Evolutionary conservation across 2,888 invertebrate genomes (phyloP).

Genomic region (Cremastinae sp.): DNA sequence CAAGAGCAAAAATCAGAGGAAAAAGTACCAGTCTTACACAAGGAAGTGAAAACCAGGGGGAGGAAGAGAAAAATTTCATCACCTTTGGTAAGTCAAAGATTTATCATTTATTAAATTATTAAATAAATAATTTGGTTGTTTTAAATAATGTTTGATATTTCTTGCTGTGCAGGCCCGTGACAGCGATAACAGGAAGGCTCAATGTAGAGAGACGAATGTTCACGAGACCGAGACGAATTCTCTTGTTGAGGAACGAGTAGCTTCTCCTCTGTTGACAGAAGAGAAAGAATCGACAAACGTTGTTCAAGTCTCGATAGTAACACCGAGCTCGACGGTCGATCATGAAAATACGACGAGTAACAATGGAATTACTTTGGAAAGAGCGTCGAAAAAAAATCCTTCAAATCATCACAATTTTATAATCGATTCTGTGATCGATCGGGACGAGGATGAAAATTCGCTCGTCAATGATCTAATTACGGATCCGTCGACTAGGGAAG

Average conservation of each 20-base stretch:
- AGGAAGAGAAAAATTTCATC: slow-evolving; percentile 63
- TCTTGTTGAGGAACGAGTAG: slow-evolving; percentile 22
- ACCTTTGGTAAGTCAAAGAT: slow-evolving; percentile 42
- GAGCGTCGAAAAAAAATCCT: slow-evolving; percentile 11
- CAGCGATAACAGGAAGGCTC: slow-evolving; percentile 40
- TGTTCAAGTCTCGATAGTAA: slow-evolving; percentile 57
- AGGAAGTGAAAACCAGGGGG: slow-evolving; percentile 56
- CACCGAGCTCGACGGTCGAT: slow-evolving; percentile 49
- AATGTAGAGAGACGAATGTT: slow-evolving; percentile 1
- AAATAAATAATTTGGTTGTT: not conserved
- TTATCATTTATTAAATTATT: not conserved
- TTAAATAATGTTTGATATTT: not conserved
- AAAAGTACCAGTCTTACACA: slow-evolving; percentile 50
- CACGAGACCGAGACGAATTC: slow-evolving; percentile 3
- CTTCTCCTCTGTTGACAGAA: slow-evolving; percentile 24
- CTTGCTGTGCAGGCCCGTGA: slow-evolving; percentile 41
- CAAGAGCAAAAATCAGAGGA: slow-evolving; percentile 60
- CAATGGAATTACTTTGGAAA: slow-evolving; percentile 33
- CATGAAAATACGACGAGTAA: slow-evolving; percentile 3
- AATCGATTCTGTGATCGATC: slow-evolving; percentile 16
- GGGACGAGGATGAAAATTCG: slow-evolving; percentile 20
- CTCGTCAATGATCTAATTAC: slow-evolving; percentile 5
- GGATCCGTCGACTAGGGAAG: slow-evolving; percentile 26
- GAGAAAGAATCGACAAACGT: slow-evolving; percentile 39
- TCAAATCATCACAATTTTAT: slow-evolving; percentile 43